These are phyloP conservation scores for Vulpes lagopus DNA, from an alignment of 2,113 vertebrate genomes.

Conservation along the genomic window DNA sequence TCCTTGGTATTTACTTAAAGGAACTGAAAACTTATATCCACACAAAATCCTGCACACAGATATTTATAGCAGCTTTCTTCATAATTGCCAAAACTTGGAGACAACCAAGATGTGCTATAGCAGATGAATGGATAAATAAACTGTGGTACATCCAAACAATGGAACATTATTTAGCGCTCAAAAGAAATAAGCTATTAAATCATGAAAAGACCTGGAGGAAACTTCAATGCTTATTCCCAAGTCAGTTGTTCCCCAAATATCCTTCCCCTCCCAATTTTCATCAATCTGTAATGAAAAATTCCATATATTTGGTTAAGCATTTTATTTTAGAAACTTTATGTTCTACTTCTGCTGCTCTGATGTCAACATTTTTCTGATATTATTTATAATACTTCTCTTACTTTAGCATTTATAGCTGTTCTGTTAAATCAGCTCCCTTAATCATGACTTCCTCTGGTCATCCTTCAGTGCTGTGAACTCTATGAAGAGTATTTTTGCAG, in stretches of 20 bases:
- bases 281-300: neutral
- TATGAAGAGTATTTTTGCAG: neutral
- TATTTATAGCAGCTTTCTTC: neutral
- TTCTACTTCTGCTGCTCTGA: neutral
- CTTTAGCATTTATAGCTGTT: conserved; percentile 2
- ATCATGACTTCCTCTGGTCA: neutral
- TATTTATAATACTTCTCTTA: conserved; percentile 9
- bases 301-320: neutral
- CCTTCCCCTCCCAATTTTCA: neutral
- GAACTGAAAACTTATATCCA: neutral
- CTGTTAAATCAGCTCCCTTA: neutral
- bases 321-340: conserved; percentile 2
- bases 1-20: neutral
- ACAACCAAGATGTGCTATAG: neutral
- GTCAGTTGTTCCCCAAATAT: neutral
- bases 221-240: neutral
- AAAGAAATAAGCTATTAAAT: neutral
- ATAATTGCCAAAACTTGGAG: neutral
- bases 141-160: neutral
- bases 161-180: neutral
- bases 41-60: neutral
- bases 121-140: neutral
- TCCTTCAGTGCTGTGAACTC: neutral
- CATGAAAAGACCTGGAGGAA: neutral
- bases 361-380: neutral